Percentiles rank a stretch among this genome's conserved stretches.
Conservation (phyloP, 2,797 vertebrate species). For the Melanotaenia boesemani region DNA sequence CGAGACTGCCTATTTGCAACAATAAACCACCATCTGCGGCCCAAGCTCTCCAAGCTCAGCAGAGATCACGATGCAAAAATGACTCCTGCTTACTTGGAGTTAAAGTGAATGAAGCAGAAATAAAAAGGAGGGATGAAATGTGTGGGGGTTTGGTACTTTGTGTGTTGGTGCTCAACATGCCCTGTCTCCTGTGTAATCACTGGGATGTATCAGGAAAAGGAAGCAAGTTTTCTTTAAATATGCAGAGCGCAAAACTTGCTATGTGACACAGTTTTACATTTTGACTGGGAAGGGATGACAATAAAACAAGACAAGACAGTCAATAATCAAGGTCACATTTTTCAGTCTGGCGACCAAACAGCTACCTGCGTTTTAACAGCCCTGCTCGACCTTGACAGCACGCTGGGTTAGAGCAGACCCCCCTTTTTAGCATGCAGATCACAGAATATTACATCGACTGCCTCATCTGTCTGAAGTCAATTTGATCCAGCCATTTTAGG, state of each 20-base stretch:
- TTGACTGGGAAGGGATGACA: conserved; percentile 57
- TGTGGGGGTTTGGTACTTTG: conserved; percentile 27
- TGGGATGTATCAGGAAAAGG: conserved; percentile 12
- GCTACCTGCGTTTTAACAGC: conserved; percentile 81
- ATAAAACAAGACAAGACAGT: conserved; percentile 81
- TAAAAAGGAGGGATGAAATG: conserved; percentile 36
- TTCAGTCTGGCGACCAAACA: conserved; percentile 81
- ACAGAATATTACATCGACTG: conserved; percentile 84
- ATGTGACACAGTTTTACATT: conserved; percentile 59
- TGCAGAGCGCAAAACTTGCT: conserved; percentile 34
- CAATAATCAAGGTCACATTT: conserved; percentile 84
- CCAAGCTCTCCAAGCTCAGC: conserved; percentile 78
- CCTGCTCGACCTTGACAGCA: conserved; percentile 79
- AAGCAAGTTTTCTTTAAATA: conserved; percentile 20
- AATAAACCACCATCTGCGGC: conserved; percentile 88
- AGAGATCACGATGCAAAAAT: conserved; percentile 75
- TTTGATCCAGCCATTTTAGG: conserved; percentile 85
- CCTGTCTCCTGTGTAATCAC: conserved; percentile 30
- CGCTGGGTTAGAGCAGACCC: conserved; percentile 72
- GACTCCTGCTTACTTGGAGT: conserved; percentile 69
- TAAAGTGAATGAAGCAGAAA: conserved; percentile 61
- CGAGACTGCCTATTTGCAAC: conserved; percentile 88
- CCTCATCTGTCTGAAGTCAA: conserved; percentile 84
- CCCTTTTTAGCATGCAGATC: conserved; percentile 83
- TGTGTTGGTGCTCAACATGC: conserved; percentile 25